Percentiles rank a stretch among this genome's conserved stretches.
These are phyloP conservation scores for Galeopsomyia nigrocyanea DNA, from an alignment of 2,888 invertebrate genomes.

Conservation along the genomic window DNA sequence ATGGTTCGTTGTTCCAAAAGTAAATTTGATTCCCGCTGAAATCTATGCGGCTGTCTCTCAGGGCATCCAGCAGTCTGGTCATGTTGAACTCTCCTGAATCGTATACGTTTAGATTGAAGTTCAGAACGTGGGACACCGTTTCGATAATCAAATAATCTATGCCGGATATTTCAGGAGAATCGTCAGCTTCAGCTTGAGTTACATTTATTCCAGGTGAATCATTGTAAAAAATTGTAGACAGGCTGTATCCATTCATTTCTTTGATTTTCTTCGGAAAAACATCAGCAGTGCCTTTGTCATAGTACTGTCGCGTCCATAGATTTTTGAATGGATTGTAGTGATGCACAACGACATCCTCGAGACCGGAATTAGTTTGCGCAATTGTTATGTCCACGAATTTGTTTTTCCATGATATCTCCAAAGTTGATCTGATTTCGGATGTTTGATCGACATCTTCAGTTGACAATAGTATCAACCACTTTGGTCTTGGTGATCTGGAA, in stretches of 20 bases:
- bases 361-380: neutral
- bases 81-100: neutral
- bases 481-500: conserved; percentile 19
- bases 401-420: conserved; percentile 7
- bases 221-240: neutral
- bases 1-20: neutral
- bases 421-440: neutral
- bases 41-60: neutral
- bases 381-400: conserved; percentile 24
- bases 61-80: neutral
- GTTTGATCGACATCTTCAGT: no score
- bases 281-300: neutral
- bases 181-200: no score
- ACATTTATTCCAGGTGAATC: no score
- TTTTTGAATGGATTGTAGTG: conserved; percentile 15
- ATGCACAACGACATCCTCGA: neutral
- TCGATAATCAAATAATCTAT: no score
- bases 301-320: neutral
- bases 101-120: neutral
- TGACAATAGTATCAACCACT: neutral
- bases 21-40: neutral
- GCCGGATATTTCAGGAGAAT: no score
- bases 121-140: neutral
- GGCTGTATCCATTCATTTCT: conserved; percentile 9
- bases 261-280: conserved; percentile 10